Evolutionary conservation across 2,113 vertebrate genomes (phyloP).

Genomic region (Scartelaos histophorus): DNA sequence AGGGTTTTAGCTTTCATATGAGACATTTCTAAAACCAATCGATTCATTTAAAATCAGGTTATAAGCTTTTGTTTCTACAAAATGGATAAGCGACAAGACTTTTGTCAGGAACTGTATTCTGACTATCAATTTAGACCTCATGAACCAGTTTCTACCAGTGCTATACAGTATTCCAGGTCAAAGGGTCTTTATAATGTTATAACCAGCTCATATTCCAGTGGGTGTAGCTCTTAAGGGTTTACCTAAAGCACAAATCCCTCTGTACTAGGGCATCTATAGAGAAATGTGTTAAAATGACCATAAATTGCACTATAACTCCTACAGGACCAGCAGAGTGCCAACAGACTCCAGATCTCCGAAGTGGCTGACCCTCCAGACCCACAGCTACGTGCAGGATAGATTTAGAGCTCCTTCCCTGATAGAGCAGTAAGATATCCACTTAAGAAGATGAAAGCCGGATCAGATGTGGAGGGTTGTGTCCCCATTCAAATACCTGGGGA

Average conservation of each 20-base stretch:
- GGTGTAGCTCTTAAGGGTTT: neutral
- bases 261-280: neutral
- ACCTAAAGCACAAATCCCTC: neutral
- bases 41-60: too few species aligned
- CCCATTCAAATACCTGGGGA: conserved; percentile 8
- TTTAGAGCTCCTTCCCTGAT: conserved; percentile 49
- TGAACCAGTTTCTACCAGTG: neutral
- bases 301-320: conserved; percentile 12
- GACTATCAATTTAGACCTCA: too few species aligned
- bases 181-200: neutral
- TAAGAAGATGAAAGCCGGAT: conserved; percentile 57
- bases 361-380: conserved; percentile 40
- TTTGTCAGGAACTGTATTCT: too few species aligned
- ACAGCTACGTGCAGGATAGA: conserved; percentile 11
- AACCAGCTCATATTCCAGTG: neutral
- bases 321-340: conserved; percentile 27
- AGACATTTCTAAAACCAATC: too few species aligned
- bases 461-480: conserved; percentile 34
- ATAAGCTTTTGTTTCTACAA: too few species aligned
- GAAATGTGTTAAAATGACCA: neutral
- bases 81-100: too few species aligned
- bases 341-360: conserved; percentile 38
- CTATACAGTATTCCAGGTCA: neutral
- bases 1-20: too few species aligned
- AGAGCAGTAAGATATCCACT: conserved; percentile 48